phyloP scores from a whole-genome alignment of 2,797 vertebrate genomes.

The Helicolenus hilgendorfi region DNA sequence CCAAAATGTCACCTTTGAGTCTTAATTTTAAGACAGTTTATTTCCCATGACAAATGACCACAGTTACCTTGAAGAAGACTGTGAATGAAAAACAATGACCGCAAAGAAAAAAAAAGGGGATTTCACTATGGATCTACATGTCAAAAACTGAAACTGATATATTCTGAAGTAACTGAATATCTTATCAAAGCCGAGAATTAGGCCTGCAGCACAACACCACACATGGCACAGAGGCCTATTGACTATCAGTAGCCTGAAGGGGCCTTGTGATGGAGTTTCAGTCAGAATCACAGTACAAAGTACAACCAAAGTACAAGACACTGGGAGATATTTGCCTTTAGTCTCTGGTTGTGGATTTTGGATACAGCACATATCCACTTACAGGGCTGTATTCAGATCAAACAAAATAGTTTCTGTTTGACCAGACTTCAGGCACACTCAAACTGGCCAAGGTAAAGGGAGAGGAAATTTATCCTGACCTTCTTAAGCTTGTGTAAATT shows the following conservation, averaged over 20 bases:
- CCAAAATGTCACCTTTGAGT: neutral
- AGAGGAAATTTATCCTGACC: conserved; percentile 30
- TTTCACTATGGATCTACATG: conserved; percentile 34
- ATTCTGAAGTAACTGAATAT: conserved; percentile 68
- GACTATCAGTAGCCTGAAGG: conserved; percentile 67
- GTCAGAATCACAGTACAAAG: conserved; percentile 63
- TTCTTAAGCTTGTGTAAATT: conserved; percentile 6
- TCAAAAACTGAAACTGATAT: conserved; percentile 63
- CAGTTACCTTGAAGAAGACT: neutral
- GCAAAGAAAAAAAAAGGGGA: conserved; percentile 3
- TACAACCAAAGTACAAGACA: conserved; percentile 52
- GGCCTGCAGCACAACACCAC: conserved; percentile 73
- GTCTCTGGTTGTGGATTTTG: conserved; percentile 52
- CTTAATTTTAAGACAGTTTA: conserved; percentile 8
- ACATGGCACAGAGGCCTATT: conserved; percentile 53
- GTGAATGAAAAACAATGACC: conserved; percentile 34
- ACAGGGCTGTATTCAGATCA: conserved; percentile 58
- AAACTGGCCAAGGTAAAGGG: conserved; percentile 22
- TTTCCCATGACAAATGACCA: conserved; percentile 19
- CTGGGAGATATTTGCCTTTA: conserved; percentile 59
- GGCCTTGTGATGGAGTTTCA: conserved; percentile 68
- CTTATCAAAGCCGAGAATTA: conserved; percentile 74
- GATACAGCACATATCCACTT: conserved; percentile 50
- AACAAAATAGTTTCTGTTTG: conserved; percentile 48
- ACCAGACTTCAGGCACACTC: conserved; percentile 41